Base-by-base conservation (phyloP, 2,888 invertebrate genomes). In the Stenurella melanura region DNA sequence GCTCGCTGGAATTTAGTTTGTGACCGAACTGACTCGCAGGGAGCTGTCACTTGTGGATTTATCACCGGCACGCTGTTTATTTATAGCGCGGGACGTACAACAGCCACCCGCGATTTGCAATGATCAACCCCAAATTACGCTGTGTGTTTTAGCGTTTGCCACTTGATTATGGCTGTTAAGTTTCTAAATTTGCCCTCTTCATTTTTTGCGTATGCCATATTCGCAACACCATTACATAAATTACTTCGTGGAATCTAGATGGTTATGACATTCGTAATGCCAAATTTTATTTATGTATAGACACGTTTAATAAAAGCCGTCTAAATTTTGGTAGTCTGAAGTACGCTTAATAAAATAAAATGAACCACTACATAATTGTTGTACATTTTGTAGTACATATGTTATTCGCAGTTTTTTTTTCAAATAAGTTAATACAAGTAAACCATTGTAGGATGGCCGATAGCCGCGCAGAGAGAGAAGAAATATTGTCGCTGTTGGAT, bases 1-100 rank as follows among this genome's bases (percentile, higher is more conserved):
- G 87, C 88, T 85, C 85, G 86, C 83, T 85, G 87, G 87, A 88
- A 88, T 88, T 87, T 87, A 88, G 88, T 88, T 88, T 88, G 87
- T 87, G 87, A 87, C 87, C 88, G 86, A 76, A 61, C 74, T 67
- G 84, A 83, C 85, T 82, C 84, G 83, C 73, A 78, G 79, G 82
- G 77, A 78, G 80, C 79, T 82, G 85, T 85, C 85, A 83, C 85
- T 82, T 75, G 78, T 80, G 81, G 85, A 85, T 85, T 85, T 85
- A 85, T 84, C 76, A 81, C 81, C 82, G 77, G 70, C 78, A 71
- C 78, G 77, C 73, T 57, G 82, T 80, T 81, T 84, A 83, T 85
- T 84, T 84, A 83, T 83, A 77, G 82, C 76, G 70, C 69, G 77
- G 75, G 80, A 78, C 76, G 50, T 58, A 70, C 68, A 68, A 50